Evolutionary conservation across 2,888 invertebrate genomes (phyloP), one percentile per base, ranked within the genome.

Genomic region (Drosophila macrospina): DNA sequence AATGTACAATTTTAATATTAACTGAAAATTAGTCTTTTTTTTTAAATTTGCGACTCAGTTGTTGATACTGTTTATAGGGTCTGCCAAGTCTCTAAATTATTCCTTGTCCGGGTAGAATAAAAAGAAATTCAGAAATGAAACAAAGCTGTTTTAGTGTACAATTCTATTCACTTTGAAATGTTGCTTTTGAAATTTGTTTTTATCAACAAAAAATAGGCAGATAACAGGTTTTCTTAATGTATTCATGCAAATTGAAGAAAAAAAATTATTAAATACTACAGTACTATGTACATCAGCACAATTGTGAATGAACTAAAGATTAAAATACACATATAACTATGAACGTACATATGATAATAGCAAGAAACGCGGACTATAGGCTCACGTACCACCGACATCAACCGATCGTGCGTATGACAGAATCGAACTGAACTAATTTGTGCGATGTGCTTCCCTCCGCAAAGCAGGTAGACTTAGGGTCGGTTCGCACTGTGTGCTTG

Each of bases 391-490:
- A 24, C 24, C 11, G 48, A 30, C 47, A 36, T 36, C 41, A 47
- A 59, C 68, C 59, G 54, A 59, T 66, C 54, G 57, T 66, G 54
- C 50, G 52, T 57, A 45, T 45, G 51, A 16, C 45, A 16, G 45
- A 66, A 50, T 50, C 50, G 34, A 66, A 60, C 50, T 44, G 34
- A 66, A 55, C 48, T 6, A 6, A 36, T 41, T 64, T 55, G 20
- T 15, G 52, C 26, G 10, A 7, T 20, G n/a, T 45, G 13, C 16
- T 61, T 24, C 37, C 15, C 37, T 16, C 24, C 32, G 10, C 45
- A 39, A 65, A 34, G 34, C 44, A 36, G 67, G 44, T 57, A 51
- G 11, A 10, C 28, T n/a, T 10, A 11, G 26, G 24, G 55, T 20
- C 20, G 20, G 20, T n/a, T 34, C 44, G 32, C 15, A 44, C 10